Conservation (phyloP, 2,888 invertebrate species). For the Antitype chi region DNA sequence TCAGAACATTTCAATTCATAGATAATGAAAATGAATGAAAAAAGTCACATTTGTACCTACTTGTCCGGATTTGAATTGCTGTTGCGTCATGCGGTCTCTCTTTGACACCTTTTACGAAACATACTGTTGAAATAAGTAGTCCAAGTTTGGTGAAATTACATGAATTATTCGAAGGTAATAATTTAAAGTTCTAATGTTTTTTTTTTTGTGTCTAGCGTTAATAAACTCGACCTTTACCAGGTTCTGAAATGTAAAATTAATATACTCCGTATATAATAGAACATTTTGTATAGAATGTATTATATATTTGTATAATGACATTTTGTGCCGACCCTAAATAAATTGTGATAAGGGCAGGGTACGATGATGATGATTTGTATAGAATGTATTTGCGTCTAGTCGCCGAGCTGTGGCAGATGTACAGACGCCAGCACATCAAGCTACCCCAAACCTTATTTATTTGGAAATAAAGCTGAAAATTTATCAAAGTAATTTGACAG, state of each 20-base stretch:
- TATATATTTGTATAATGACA: too few species aligned
- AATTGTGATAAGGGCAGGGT: too few species aligned
- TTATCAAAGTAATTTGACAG: too few species aligned
- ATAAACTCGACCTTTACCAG: background rate
- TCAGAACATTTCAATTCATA: too few species aligned
- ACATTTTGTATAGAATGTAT: too few species aligned
- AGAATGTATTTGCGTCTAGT: background rate
- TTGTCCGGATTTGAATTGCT: background rate
- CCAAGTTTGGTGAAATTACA: background rate
- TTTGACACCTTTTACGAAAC: background rate
- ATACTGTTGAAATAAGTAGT: too few species aligned
- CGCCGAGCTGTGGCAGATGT: background rate
- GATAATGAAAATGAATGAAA: too few species aligned
- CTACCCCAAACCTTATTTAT: too few species aligned
- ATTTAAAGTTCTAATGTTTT: background rate
- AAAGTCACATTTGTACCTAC: background rate
- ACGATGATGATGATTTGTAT: too few species aligned
- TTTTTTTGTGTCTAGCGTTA: background rate
- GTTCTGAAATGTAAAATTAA: background rate
- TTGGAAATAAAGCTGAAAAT: too few species aligned
- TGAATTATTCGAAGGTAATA: background rate
- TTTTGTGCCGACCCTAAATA: too few species aligned
- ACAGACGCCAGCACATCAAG: too few species aligned
- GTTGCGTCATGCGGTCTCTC: background rate
- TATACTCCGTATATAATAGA: background rate